Conservation (phyloP, 2,888 invertebrate species). For the Agriotes lineatus region DNA sequence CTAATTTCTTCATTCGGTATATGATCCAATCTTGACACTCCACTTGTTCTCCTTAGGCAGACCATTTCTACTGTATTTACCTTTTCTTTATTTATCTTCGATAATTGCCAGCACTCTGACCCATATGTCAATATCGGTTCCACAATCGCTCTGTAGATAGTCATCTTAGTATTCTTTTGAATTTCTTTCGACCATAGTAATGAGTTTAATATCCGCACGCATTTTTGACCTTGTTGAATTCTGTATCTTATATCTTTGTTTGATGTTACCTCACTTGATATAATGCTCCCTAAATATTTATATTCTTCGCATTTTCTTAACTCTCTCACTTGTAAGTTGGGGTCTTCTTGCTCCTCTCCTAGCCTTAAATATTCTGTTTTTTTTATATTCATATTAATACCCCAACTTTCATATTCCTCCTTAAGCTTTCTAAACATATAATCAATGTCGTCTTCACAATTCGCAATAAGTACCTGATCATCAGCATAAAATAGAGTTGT, state of each 20-base stretch:
- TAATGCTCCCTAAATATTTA: background rate
- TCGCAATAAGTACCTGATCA: background rate
- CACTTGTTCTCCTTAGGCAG: background rate
- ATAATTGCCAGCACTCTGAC: background rate
- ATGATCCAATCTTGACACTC: background rate
- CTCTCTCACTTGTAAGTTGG: background rate
- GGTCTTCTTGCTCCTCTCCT: background rate
- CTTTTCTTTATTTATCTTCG: background rate
- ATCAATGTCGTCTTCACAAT: background rate
- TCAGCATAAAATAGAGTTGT: background rate
- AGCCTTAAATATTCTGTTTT: background rate
- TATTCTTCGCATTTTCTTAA: background rate
- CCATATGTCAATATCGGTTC: background rate
- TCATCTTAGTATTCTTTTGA: background rate
- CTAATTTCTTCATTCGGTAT: too few species aligned
- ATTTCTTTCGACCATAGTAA: background rate
- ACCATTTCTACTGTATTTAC: background rate
- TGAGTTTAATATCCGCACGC: background rate
- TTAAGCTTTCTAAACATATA: background rate
- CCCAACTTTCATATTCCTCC: background rate
- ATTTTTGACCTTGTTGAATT: background rate
- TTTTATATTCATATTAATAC: background rate
- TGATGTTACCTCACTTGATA: background rate
- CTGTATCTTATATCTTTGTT: background rate
- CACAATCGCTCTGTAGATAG: background rate